phyloP scores from a whole-genome alignment of 2,113 vertebrate genomes.

The Gallinago media region DNA sequence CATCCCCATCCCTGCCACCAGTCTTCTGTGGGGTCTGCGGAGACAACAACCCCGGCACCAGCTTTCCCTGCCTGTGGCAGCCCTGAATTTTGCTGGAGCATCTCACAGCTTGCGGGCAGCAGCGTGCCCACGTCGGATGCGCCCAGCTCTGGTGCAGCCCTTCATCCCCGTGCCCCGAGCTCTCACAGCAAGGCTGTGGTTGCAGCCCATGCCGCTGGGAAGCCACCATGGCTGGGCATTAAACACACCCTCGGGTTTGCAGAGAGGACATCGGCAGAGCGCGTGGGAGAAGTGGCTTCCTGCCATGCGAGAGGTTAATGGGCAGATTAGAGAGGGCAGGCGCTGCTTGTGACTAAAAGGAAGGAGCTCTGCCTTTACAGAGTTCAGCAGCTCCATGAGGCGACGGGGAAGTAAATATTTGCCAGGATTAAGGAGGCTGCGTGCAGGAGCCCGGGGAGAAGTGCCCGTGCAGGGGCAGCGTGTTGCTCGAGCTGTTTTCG shows the following conservation, averaged over 20 bases:
- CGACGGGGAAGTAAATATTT: conserved; percentile 6
- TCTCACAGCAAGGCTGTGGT: background rate
- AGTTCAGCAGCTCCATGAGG: conserved; percentile 24
- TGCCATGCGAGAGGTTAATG: conserved; percentile 49
- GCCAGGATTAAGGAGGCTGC: conserved; percentile 6
- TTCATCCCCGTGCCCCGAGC: background rate
- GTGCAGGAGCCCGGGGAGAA: background rate
- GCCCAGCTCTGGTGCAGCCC: background rate
- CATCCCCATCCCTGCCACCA: fast-evolving
- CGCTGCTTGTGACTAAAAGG: background rate
- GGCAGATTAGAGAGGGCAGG: conserved; percentile 57
- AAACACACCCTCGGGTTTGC: background rate
- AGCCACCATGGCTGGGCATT: background rate
- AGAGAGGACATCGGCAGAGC: background rate
- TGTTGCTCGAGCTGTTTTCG: background rate
- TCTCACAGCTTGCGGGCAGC: fast-evolving
- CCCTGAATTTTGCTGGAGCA: background rate
- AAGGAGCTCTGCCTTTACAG: background rate
- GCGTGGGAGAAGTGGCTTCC: conserved; percentile 42
- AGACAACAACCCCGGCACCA: background rate
- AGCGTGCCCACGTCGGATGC: background rate
- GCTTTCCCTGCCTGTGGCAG: background rate
- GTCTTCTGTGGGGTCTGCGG: background rate
- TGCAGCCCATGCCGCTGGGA: background rate
- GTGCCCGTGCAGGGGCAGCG: fast-evolving